phyloP scores from a whole-genome alignment of 2,113 vertebrate genomes.

The Catharus minimus region DNA sequence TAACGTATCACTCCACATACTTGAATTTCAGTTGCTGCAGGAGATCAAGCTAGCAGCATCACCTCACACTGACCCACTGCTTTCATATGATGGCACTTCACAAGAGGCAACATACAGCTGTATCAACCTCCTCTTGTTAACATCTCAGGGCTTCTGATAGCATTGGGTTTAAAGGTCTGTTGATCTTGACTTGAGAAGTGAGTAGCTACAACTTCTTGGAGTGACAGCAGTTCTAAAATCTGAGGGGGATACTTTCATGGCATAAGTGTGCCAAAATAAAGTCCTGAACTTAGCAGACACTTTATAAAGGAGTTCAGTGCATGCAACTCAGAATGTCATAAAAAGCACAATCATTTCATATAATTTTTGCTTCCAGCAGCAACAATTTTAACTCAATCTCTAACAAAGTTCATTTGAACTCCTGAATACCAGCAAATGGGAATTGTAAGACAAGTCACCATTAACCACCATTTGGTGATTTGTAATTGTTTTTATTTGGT shows the following conservation, averaged over 20 bases:
- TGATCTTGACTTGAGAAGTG: neutral
- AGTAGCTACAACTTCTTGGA: neutral
- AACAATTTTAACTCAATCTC: neutral
- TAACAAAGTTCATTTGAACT: neutral
- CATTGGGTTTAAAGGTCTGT: neutral
- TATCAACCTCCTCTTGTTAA: constrained; percentile 15
- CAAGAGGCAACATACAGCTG: constrained; percentile 6
- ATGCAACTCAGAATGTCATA: neutral
- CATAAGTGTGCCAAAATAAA: neutral
- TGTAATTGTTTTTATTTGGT: neutral
- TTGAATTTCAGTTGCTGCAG: constrained; percentile 37
- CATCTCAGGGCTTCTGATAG: neutral
- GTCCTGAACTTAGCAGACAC: neutral
- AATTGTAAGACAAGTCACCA: neutral
- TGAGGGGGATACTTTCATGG: neutral
- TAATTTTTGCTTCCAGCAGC: neutral
- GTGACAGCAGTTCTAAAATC: neutral
- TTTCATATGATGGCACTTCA: constrained; percentile 1
- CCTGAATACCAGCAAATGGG: neutral
- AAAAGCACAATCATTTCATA: neutral
- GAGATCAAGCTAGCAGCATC: constrained; percentile 40
- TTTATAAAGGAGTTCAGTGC: neutral
- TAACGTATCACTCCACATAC: neutral
- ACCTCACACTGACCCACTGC: constrained; percentile 11
- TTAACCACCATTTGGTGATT: neutral